Percentiles rank a stretch among this genome's conserved stretches.
Evolutionary conservation across 2,888 invertebrate genomes (phyloP).

Genomic region (Nephrotoma guestfalica): DNA sequence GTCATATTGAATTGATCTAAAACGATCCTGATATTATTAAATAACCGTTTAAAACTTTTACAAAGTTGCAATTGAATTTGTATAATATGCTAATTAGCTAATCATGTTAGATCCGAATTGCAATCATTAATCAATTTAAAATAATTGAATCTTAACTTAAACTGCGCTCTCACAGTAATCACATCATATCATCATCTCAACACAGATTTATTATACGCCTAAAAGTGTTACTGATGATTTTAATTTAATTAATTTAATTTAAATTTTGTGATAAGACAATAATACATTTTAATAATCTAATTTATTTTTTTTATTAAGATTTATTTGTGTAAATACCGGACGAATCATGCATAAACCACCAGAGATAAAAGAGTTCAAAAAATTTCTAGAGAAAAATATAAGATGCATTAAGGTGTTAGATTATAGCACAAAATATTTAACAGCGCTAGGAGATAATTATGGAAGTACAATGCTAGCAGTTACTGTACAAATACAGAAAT

Average conservation of each 20-base stretch:
- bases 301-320: not conserved
- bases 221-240: not conserved
- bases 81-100: not conserved
- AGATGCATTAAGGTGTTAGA: slow-evolving; percentile 24
- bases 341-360: slow-evolving; percentile 15
- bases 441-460: slow-evolving; percentile 44
- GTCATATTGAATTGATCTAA: too few species aligned
- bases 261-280: not conserved
- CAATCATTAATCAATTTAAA: not conserved
- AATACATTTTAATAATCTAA: not conserved
- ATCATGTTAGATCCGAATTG: not conserved
- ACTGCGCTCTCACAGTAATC: not conserved
- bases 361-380: slow-evolving; percentile 20
- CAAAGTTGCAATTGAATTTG: not conserved
- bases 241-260: not conserved
- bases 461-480: slow-evolving; percentile 41
- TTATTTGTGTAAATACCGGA: not conserved
- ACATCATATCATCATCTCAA: not conserved
- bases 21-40: too few species aligned
- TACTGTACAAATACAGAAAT: slow-evolving; percentile 23
- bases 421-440: slow-evolving; percentile 30
- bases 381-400: slow-evolving; percentile 22
- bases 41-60: too few species aligned
- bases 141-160: not conserved
- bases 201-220: not conserved